Evolutionary conservation across 2,113 vertebrate species (phyloP).

Genomic region (Picathartes gymnocephalus): DNA sequence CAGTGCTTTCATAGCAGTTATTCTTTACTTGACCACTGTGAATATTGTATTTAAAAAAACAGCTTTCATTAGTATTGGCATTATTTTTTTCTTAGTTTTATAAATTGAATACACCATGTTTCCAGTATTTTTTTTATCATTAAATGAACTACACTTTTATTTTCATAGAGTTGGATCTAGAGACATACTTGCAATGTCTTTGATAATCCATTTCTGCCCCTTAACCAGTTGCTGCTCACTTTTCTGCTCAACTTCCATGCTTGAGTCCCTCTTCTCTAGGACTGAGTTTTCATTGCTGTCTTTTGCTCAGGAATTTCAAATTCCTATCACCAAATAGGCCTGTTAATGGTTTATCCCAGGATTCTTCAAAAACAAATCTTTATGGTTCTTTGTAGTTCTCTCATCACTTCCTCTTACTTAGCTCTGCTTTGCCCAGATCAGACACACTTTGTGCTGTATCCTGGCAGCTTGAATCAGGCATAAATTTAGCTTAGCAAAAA

Average conservation of each 20-base stretch:
- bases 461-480: neutral
- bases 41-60: neutral
- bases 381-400: neutral
- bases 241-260: neutral
- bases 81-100: neutral
- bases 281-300: neutral
- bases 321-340: neutral
- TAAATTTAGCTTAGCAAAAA: neutral
- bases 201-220: neutral
- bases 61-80: neutral
- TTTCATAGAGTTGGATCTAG: neutral
- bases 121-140: neutral
- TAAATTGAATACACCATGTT: neutral
- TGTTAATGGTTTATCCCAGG: neutral
- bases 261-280: neutral
- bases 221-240: neutral
- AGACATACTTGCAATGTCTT: neutral
- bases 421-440: neutral
- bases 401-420: neutral
- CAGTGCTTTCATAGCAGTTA: neutral
- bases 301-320: neutral
- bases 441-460: neutral
- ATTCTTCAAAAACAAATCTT: neutral
- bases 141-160: neutral
- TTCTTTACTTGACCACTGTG: neutral